These are phyloP conservation scores for Orius insidiosus DNA, from an alignment of 1,140 invertebrate genomes.

Conservation along the genomic window DNA sequence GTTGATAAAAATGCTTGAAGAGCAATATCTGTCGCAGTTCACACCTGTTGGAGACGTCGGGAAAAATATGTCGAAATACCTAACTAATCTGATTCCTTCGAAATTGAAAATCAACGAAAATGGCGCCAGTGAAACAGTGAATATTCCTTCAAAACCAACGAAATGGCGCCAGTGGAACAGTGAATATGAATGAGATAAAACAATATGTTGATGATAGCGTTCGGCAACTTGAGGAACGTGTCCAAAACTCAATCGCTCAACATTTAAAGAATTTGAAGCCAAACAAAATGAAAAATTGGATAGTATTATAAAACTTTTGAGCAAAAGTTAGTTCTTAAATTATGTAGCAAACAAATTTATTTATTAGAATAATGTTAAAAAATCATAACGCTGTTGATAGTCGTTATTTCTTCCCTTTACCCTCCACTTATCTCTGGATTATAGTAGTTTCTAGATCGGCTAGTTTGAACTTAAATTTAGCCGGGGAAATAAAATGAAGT, in stretches of 20 bases:
- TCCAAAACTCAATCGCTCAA: slow-evolving; percentile 6
- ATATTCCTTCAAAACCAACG: neutral
- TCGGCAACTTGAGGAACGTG: slow-evolving; percentile 6
- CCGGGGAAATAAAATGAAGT: no score
- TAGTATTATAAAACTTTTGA: slow-evolving; percentile 7
- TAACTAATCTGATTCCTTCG: slow-evolving; percentile 5
- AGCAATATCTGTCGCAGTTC: slow-evolving; percentile 7
- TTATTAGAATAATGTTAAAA: no score
- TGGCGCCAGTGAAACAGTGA: neutral
- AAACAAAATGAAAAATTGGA: slow-evolving; percentile 15
- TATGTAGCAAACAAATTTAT: no score
- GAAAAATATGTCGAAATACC: slow-evolving; percentile 8
- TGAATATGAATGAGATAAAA: neutral
- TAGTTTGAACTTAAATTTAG: no score
- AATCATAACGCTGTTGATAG: no score
- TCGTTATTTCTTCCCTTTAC: no score
- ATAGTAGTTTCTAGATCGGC: no score
- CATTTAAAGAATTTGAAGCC: slow-evolving; percentile 13
- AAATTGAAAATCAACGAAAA: neutral
- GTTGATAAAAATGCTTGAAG: slow-evolving; percentile 11
- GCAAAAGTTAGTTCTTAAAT: neutral
- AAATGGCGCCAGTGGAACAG: neutral
- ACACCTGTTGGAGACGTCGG: slow-evolving; percentile 5
- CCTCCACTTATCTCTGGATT: no score
- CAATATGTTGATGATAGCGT: slow-evolving; percentile 11